Base-by-base conservation (phyloP, 2,113 vertebrate genomes). In the Erythrocercus mccallii region DNA sequence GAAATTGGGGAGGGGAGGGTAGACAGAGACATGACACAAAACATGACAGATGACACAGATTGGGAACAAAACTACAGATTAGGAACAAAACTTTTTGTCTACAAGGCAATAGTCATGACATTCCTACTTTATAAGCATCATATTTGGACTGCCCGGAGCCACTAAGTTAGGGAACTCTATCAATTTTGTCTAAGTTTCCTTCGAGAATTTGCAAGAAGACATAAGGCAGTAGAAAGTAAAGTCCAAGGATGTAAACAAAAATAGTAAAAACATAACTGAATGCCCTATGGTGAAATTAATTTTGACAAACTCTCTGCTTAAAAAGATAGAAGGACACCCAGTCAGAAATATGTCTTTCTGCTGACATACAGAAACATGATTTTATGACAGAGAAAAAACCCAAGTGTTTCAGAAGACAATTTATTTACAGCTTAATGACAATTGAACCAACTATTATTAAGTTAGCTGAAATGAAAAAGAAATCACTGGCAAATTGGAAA, bases 391-490 rank as follows among this genome's bases (percentile, higher is more conserved):
- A 74, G 56, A 60, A 76, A 86, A 64, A 1, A 1, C 2, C 22
- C 33, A 31, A 82, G 31, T 40, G 42, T 76, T 80, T 85, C 78
- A 90, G 71, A 95, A 87, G n/a, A 38, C 40, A 15, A 62, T 56
- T 92, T 95, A 91, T 95, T 94, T 94, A 84, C 24, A 31, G 78
- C 61, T 74, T 94, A 89, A 70, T 0, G 2, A 92, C 78, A 79
- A 82, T 85, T 77, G 90, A 88, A 88, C 23, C 53, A 80, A 82
- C 81, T 61, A 77, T 76, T 95, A 95, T 79, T 96, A 85, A 80
- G 74, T 86, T 90, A 95, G 85, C 62, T 76, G 58, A 94, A 95
- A 77, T 65, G 38, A 93, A 85, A 93, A 94, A 95, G 85, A 90
- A 92, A 91, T 91, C 56, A 89, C 53, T 85, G 37, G 45, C 53